Conservation (phyloP, 64 coral and sea anemone genomes). For the Montipora foliosa region DNA sequence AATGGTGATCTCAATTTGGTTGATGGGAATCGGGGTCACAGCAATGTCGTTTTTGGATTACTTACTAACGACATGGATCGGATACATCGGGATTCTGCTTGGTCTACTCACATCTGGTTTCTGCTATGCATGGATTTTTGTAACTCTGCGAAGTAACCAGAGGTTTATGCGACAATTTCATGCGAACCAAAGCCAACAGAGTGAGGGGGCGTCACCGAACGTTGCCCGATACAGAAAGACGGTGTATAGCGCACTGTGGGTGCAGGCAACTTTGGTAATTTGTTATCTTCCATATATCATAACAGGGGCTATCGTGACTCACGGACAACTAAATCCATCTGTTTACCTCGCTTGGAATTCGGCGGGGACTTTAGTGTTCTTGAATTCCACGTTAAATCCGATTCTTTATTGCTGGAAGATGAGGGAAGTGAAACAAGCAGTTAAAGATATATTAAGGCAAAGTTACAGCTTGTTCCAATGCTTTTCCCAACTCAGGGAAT, state of each 20-base stretch:
- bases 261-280: not conserved
- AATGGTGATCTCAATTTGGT: not conserved
- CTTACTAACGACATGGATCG: not conserved
- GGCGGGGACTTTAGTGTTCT: not conserved
- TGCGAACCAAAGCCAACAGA: not conserved
- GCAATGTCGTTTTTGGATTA: not conserved
- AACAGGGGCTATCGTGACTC: not conserved
- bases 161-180: not conserved
- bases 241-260: not conserved
- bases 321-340: not conserved
- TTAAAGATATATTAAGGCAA: slow-evolving; percentile 2
- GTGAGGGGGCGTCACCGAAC: not conserved
- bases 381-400: slow-evolving; percentile 10
- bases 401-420: slow-evolving; percentile 4
- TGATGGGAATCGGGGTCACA: not conserved
- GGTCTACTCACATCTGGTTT: not conserved
- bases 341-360: not conserved
- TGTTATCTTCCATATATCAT: not conserved
- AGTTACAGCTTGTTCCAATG: not conserved
- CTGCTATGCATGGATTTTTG: not conserved
- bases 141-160: not conserved
- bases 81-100: not conserved
- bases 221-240: slow-evolving; percentile 20
- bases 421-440: not conserved
- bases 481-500: not conserved